These are phyloP conservation scores for Ormyrus rosae DNA, from an alignment of 2,888 invertebrate species.

Conservation along the genomic window DNA sequence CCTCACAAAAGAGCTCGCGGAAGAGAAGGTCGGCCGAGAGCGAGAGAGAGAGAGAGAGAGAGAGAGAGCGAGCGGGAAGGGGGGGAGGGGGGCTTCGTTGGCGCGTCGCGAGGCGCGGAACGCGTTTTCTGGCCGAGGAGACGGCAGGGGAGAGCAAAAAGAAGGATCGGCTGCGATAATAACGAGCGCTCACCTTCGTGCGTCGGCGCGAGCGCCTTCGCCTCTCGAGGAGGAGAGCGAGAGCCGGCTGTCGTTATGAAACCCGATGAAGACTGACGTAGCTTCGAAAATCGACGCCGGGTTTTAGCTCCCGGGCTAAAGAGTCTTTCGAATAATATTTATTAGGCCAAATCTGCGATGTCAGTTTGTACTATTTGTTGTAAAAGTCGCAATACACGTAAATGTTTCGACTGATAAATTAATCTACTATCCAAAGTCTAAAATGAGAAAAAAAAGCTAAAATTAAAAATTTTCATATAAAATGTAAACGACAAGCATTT, in stretches of 20 bases:
- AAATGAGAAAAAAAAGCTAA: too few relatives aligned
- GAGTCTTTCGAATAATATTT: too few relatives aligned
- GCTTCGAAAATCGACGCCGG: too few relatives aligned
- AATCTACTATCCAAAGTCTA: too few relatives aligned
- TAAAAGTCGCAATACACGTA: too few relatives aligned
- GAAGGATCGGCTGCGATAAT: slow-evolving; percentile 50
- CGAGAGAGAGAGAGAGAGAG: slow-evolving; percentile 45
- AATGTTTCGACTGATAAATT: too few relatives aligned
- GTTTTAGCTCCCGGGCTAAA: too few relatives aligned
- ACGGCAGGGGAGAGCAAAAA: slow-evolving; percentile 5
- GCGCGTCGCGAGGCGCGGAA: neutral
- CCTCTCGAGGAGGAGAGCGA: too few relatives aligned
- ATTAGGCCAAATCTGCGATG: too few relatives aligned
- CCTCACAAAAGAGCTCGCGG: slow-evolving; percentile 6
- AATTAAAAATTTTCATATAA: too few relatives aligned
- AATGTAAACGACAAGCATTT: too few relatives aligned
- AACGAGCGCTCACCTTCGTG: slow-evolving; percentile 54
- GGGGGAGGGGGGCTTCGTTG: neutral
- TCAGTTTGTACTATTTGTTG: too few relatives aligned
- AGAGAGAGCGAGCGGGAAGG: slow-evolving; percentile 35
- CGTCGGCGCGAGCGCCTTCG: slow-evolving; percentile 30
- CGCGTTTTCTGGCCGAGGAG: neutral
- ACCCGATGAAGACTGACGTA: neutral
- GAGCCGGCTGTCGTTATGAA: neutral
- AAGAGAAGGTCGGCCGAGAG: slow-evolving; percentile 23